A percentile compares a stretch with the other conserved stretches of the same genome.
These are phyloP conservation scores for Atherix ibis DNA, from an alignment of 2,888 invertebrate genomes.

Conservation along the genomic window DNA sequence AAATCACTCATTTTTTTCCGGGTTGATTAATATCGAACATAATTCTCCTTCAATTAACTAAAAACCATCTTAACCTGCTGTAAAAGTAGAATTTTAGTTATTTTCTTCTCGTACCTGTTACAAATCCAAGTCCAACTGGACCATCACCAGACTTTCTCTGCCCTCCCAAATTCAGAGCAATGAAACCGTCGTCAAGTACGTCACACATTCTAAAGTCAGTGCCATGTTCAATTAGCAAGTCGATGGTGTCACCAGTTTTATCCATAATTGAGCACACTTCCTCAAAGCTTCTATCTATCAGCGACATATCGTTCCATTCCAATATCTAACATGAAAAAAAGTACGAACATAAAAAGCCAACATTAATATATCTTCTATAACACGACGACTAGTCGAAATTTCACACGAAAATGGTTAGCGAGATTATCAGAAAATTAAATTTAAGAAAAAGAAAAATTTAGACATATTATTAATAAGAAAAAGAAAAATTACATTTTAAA, in stretches of 20 bases:
- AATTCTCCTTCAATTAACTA: too few species aligned
- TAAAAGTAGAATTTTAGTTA: too few species aligned
- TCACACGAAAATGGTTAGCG: too few species aligned
- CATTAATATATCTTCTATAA: not conserved
- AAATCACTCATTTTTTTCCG: too few species aligned
- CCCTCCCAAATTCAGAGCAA: conserved; percentile 26
- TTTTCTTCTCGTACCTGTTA: conserved; percentile 33
- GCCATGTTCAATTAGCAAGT: conserved; percentile 71
- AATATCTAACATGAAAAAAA: conserved; percentile 42
- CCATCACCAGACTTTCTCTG: conserved; percentile 32
- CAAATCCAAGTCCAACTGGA: conserved; percentile 28
- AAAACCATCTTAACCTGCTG: too few species aligned
- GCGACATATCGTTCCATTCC: conserved; percentile 80
- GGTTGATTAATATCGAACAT: too few species aligned
- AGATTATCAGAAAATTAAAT: too few species aligned
- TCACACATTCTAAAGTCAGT: conserved; percentile 57
- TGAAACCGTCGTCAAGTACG: conserved; percentile 51
- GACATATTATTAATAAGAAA: too few species aligned
- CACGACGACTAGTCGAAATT: not conserved
- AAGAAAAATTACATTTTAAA: too few species aligned
- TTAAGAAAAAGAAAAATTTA: too few species aligned
- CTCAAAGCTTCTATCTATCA: conserved; percentile 84
- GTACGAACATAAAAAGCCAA: not conserved
- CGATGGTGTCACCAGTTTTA: conserved; percentile 70
- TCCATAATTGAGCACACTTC: conserved; percentile 85